A percentile compares a stretch with the other conserved stretches of the same genome.
phyloP scores from a whole-genome alignment of 2,113 vertebrate genomes.

The Gambusia holbrooki region DNA sequence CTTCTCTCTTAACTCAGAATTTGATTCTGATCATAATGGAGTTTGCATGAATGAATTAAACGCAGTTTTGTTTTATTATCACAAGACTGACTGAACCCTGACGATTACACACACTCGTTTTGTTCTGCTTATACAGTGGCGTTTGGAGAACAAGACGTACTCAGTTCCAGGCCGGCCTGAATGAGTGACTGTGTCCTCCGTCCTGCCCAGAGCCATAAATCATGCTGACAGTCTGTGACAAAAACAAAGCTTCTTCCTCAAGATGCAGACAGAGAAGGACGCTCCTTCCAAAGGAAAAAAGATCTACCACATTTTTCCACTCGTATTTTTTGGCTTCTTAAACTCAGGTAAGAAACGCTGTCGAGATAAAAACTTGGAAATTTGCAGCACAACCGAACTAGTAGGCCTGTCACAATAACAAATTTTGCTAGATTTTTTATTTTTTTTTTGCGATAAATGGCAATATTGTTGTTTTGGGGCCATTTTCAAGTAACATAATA shows the following conservation, averaged over 20 bases:
- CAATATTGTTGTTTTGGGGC: too few relatives aligned
- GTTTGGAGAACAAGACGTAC: conserved; percentile 73
- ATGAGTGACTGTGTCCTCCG: conserved; percentile 81
- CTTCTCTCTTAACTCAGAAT: too few relatives aligned
- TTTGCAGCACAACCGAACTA: neutral
- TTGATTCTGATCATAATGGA: neutral
- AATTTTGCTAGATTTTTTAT: too few relatives aligned
- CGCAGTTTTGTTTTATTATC: neutral
- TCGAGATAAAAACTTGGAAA: neutral
- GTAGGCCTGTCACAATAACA: too few relatives aligned
- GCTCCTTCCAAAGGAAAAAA: conserved; percentile 71
- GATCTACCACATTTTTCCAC: conserved; percentile 65
- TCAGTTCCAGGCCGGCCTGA: conserved; percentile 80
- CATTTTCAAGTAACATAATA: too few relatives aligned
- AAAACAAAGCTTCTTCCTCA: conserved; percentile 81
- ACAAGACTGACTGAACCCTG: neutral
- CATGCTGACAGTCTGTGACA: conserved; percentile 84
- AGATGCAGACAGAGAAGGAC: conserved; percentile 87
- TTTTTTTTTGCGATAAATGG: too few relatives aligned
- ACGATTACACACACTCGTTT: conserved; percentile 9
- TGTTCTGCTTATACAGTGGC: conserved; percentile 40
- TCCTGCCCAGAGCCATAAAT: conserved; percentile 84
- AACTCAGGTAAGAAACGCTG: conserved; percentile 82
- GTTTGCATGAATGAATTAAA: neutral
- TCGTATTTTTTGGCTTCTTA: conserved; percentile 74